phyloP scores from a whole-genome alignment of 2,888 invertebrate species.

The Hololepta plana region DNA sequence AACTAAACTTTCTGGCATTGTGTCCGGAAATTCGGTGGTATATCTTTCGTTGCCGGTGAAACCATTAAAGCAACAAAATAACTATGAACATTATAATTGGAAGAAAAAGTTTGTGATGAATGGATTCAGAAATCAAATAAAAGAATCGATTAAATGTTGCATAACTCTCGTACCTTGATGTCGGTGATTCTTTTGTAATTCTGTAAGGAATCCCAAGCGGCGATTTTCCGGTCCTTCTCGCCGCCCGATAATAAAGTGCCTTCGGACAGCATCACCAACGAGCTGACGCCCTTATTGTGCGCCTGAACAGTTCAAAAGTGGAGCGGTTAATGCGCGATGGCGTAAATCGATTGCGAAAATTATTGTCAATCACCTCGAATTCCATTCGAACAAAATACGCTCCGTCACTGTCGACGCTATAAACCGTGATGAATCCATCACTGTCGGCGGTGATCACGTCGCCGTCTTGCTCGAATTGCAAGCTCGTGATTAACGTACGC shows the following conservation, averaged over 20 bases:
- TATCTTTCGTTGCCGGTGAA: no score
- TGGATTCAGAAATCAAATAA: neutral
- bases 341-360: conserved; percentile 2
- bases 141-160: conserved; percentile 1
- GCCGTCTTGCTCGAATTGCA: conserved; percentile 81
- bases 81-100: neutral
- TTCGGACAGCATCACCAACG: conserved; percentile 74
- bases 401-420: conserved; percentile 76
- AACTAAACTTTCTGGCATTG: no score
- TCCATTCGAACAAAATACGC: conserved; percentile 79
- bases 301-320: conserved; percentile 37
- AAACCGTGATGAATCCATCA: conserved; percentile 80
- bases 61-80: no score
- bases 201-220: conserved; percentile 82
- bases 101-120: neutral
- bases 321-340: neutral
- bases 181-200: conserved; percentile 81
- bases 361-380: conserved; percentile 43
- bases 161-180: conserved; percentile 64
- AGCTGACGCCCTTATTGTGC: conserved; percentile 74
- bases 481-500: conserved; percentile 65
- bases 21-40: no score
- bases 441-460: conserved; percentile 86
- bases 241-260: conserved; percentile 82
- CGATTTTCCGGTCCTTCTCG: conserved; percentile 76